These are phyloP conservation scores for Rhincodon typus DNA, from an alignment of 2,797 vertebrate species.

Conservation along the genomic window DNA sequence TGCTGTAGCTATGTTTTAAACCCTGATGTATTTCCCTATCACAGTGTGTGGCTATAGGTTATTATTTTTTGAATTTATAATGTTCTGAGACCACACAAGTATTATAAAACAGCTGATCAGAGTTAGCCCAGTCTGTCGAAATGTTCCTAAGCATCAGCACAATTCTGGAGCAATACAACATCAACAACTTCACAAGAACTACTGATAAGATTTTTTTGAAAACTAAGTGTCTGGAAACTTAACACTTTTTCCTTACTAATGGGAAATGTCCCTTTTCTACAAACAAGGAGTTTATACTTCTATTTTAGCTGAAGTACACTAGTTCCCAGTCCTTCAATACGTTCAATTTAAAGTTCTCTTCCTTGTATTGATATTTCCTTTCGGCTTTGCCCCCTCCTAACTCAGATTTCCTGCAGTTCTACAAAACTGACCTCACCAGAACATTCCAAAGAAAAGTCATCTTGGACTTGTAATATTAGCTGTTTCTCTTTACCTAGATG, in stretches of 20 bases:
- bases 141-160: background rate
- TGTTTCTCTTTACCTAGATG: background rate
- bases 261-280: background rate
- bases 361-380: no score
- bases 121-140: background rate
- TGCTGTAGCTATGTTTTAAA: background rate
- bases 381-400: no score
- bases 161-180: background rate
- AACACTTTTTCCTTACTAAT: background rate
- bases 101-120: background rate
- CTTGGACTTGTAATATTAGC: background rate
- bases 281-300: no score
- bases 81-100: conserved; percentile 13
- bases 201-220: background rate
- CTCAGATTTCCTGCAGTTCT: no score
- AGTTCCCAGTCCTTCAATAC: no score
- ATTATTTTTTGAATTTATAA: background rate
- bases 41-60: background rate
- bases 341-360: no score
- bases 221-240: background rate
- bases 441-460: no score
- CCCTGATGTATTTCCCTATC: background rate
- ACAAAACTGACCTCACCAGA: no score
- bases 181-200: conserved; percentile 8
- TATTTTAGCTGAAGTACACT: no score